These are phyloP conservation scores for Andricus curvator DNA, from an alignment of 2,888 invertebrate species.

Conservation along the genomic window DNA sequence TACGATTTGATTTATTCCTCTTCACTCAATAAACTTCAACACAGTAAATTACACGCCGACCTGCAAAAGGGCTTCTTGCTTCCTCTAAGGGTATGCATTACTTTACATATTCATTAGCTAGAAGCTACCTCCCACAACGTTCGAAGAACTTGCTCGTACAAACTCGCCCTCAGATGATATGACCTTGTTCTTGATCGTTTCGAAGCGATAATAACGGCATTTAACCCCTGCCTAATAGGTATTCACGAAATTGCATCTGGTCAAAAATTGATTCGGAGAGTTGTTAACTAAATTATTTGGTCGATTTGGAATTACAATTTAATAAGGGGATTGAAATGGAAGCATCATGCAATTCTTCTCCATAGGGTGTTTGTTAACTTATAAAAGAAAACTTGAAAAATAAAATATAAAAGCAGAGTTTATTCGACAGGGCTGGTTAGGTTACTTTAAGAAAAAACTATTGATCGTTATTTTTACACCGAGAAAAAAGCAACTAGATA, in stretches of 20 bases:
- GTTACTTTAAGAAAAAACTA: no score
- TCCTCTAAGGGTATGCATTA: slow-evolving; percentile 31
- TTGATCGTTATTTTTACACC: no score
- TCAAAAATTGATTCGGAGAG: not conserved
- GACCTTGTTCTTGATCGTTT: slow-evolving; percentile 34
- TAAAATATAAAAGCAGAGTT: no score
- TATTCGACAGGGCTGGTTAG: no score
- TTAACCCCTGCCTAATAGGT: not conserved
- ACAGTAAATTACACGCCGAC: not conserved
- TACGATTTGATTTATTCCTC: slow-evolving; percentile 67
- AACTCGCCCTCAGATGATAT: slow-evolving; percentile 19
- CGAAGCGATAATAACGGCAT: not conserved
- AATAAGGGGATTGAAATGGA: no score
- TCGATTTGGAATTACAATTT: not conserved
- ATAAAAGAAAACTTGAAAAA: no score
- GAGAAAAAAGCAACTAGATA: no score
- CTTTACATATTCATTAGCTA: slow-evolving; percentile 37
- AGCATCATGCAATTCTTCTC: no score
- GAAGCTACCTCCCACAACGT: slow-evolving; percentile 1
- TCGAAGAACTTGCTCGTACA: slow-evolving; percentile 18
- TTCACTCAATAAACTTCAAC: slow-evolving; percentile 44
- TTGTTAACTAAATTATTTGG: not conserved
- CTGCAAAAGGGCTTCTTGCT: slow-evolving; percentile 23
- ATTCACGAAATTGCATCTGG: slow-evolving; percentile 7
- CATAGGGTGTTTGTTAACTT: no score